Evolutionary conservation across 2,888 invertebrate genomes (phyloP).

Genomic region (Nebria brevicollis): DNA sequence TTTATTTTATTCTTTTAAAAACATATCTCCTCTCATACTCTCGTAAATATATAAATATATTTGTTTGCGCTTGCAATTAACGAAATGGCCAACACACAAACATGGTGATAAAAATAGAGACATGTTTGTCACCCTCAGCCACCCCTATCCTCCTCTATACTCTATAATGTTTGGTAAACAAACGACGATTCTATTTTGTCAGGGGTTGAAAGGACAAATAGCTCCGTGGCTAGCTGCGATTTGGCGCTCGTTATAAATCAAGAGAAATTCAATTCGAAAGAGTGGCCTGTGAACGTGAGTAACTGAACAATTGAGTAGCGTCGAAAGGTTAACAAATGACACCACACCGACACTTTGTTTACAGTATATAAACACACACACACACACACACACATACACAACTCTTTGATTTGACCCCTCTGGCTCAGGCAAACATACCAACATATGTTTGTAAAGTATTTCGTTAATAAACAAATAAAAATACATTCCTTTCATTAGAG

Average conservation of each 20-base stretch:
- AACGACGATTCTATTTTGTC: background rate
- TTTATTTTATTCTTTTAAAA: too few relatives aligned
- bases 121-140: too few relatives aligned
- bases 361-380: slow-evolving; percentile 6
- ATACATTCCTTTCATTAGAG: too few relatives aligned
- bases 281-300: slow-evolving; percentile 15
- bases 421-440: too few relatives aligned
- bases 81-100: background rate
- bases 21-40: too few relatives aligned
- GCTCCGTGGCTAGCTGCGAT: background rate
- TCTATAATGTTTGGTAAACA: background rate
- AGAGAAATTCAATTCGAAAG: slow-evolving; percentile 27
- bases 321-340: slow-evolving; percentile 16
- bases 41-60: too few relatives aligned
- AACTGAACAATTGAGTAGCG: slow-evolving; percentile 4
- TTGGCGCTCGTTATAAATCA: slow-evolving; percentile 26
- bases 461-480: too few relatives aligned
- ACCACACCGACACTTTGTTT: slow-evolving; percentile 18
- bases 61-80: background rate
- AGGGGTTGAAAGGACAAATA: background rate
- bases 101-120: background rate
- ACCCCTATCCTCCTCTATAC: too few relatives aligned
- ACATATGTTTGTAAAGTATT: too few relatives aligned
- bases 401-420: too few relatives aligned
- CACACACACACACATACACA: too few relatives aligned